Percentiles rank a stretch among this genome's conserved stretches.
phyloP scores from a whole-genome alignment of 1,140 invertebrate species.

The Glomeris maerens region DNA sequence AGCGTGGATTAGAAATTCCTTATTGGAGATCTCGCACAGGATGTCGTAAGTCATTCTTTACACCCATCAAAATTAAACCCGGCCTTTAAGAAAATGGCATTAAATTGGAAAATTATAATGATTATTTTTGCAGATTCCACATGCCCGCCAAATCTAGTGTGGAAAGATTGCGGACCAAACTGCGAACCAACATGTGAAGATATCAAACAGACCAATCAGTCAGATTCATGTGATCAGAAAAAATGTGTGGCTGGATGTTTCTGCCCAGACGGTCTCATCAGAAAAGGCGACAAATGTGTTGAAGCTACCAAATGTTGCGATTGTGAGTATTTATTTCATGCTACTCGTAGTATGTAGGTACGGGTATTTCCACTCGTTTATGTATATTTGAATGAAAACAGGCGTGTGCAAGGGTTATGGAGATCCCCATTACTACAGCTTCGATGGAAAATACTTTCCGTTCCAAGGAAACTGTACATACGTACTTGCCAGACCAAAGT shows the following conservation, averaged over 20 bases:
- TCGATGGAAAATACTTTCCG: constrained; percentile 52
- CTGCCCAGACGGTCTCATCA: constrained; percentile 58
- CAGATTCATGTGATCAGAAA: constrained; percentile 43
- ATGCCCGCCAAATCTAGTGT: constrained; percentile 54
- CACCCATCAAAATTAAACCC: neutral
- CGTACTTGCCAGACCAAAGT: constrained; percentile 47
- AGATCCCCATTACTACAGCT: constrained; percentile 53
- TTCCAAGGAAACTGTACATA: constrained; percentile 66
- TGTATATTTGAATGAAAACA: constrained; percentile 16
- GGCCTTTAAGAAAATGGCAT: neutral
- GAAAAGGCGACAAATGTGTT: constrained; percentile 51
- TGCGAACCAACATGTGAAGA: constrained; percentile 59
- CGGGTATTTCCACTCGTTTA: neutral
- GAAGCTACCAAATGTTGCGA: constrained; percentile 54
- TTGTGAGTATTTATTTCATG: constrained; percentile 43
- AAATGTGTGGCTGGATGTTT: constrained; percentile 67
- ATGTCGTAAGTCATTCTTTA: constrained; percentile 42
- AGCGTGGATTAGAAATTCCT: constrained; percentile 43
- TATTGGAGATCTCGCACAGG: constrained; percentile 52
- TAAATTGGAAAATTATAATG: too few relatives aligned
- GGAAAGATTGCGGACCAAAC: constrained; percentile 59
- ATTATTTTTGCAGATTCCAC: too few relatives aligned
- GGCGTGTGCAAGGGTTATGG: constrained; percentile 52
- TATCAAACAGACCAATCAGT: constrained; percentile 28
- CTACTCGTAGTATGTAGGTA: neutral